Conservation (phyloP, 2,113 vertebrate genomes). For the Xiphorhynchus elegans region DNA sequence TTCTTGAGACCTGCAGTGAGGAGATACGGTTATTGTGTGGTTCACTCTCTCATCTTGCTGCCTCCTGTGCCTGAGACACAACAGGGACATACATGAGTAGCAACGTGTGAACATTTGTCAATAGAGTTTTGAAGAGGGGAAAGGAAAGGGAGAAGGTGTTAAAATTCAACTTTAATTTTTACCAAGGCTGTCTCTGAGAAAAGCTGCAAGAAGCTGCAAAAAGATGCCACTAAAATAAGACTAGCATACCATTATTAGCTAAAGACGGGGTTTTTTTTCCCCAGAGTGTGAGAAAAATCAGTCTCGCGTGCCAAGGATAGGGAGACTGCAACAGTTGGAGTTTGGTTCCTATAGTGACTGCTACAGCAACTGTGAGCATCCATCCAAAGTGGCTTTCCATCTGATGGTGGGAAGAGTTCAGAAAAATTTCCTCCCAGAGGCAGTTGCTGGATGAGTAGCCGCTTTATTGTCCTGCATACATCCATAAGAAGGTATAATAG, state of each 20-base stretch:
- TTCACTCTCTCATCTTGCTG: neutral
- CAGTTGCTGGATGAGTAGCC: neutral
- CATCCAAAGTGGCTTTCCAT: neutral
- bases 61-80: neutral
- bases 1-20: neutral
- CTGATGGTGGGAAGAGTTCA: neutral
- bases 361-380: neutral
- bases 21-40: neutral
- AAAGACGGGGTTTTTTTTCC: neutral
- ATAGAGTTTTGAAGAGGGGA: neutral
- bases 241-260: slow-evolving; percentile 33
- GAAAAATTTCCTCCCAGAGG: neutral
- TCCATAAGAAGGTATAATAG: neutral
- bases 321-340: neutral
- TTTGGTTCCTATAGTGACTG: slow-evolving; percentile 60
- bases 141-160: slow-evolving; percentile 3
- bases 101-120: neutral
- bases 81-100: neutral
- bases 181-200: neutral
- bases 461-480: neutral
- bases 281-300: slow-evolving; percentile 23
- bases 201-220: slow-evolving; percentile 22
- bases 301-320: slow-evolving; percentile 8
- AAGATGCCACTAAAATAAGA: slow-evolving; percentile 33
- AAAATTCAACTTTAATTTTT: slow-evolving; percentile 24